These are phyloP conservation scores for Pempheris klunzingeri DNA, from an alignment of 2,797 vertebrate genomes.

Conservation along the genomic window DNA sequence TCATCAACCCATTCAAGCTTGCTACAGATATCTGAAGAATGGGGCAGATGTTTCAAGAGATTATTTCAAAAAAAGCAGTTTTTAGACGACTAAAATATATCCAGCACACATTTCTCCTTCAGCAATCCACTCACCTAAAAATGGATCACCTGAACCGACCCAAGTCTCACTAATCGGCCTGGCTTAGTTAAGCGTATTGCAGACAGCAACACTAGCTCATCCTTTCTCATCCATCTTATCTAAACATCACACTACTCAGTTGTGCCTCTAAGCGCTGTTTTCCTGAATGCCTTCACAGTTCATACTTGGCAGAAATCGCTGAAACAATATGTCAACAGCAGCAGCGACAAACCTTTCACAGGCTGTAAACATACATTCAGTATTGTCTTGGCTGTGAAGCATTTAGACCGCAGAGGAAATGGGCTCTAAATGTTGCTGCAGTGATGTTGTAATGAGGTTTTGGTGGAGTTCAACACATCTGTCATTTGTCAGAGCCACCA, in stretches of 20 bases:
- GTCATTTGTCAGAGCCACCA: conserved; percentile 73
- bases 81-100: neutral
- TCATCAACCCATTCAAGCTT: neutral
- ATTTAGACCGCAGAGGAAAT: conserved; percentile 59
- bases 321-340: conserved; percentile 21
- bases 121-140: conserved; percentile 22
- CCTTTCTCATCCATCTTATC: conserved; percentile 40
- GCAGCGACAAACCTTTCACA: conserved; percentile 18
- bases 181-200: conserved; percentile 40
- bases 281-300: conserved; percentile 1
- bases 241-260: conserved; percentile 18
- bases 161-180: conserved; percentile 26
- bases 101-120: neutral
- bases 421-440: conserved; percentile 58
- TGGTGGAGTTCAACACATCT: conserved; percentile 73
- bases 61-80: neutral
- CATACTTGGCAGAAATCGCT: conserved; percentile 6
- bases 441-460: conserved; percentile 60
- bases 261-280: neutral
- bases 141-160: conserved; percentile 32
- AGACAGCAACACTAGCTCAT: conserved; percentile 33
- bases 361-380: conserved; percentile 49
- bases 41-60: neutral
- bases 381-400: conserved; percentile 47
- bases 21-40: neutral